phyloP scores from a whole-genome alignment of 2,113 vertebrate species.

The Todiramphus chloris region DNA sequence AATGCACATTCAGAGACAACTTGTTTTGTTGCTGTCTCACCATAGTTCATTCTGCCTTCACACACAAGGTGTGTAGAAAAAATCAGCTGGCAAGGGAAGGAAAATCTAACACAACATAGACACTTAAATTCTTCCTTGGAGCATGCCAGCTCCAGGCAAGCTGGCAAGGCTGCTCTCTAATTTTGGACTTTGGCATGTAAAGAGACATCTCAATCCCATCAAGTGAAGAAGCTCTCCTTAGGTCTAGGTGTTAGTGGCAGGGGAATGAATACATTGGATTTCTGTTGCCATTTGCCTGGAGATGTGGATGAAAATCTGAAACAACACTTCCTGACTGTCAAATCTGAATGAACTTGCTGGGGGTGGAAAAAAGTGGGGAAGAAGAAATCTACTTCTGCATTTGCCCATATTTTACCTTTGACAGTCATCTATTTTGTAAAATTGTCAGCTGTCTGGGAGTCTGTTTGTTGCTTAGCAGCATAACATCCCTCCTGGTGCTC shows the following conservation, averaged over 20 bases:
- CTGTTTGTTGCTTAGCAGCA: constrained; percentile 49
- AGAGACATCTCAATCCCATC: background rate
- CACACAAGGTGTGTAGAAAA: background rate
- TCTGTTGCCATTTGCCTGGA: background rate
- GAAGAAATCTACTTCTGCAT: background rate
- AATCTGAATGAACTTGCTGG: background rate
- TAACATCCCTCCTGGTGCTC: background rate
- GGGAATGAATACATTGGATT: background rate
- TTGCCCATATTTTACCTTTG: constrained; percentile 24
- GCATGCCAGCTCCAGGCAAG: background rate
- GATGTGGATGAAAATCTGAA: background rate
- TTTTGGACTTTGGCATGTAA: background rate
- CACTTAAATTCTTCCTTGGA: background rate
- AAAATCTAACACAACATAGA: background rate
- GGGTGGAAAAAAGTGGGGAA: background rate
- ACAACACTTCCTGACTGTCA: background rate
- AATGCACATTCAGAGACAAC: background rate
- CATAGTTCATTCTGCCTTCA: background rate
- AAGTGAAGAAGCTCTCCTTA: background rate
- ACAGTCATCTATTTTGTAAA: background rate
- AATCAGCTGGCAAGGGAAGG: background rate
- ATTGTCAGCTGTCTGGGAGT: background rate
- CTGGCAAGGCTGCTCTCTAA: background rate
- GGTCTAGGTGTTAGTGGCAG: background rate
- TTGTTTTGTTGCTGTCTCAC: background rate